These are phyloP conservation scores for Conger conger DNA, from an alignment of 2,113 vertebrate species.

Conservation along the genomic window DNA sequence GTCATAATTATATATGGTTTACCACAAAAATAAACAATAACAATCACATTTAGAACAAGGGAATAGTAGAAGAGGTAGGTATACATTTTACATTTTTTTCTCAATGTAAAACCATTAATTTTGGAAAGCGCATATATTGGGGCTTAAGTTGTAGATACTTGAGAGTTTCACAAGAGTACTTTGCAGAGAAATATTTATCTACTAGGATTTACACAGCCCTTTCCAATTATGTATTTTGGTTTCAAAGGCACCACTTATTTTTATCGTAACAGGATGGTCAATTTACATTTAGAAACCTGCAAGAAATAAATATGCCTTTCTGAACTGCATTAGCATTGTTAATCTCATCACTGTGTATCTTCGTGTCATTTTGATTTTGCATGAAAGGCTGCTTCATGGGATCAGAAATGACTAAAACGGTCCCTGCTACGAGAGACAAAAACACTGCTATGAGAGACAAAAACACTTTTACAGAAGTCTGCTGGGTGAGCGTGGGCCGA, in stretches of 20 bases:
- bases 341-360: not conserved
- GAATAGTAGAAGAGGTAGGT: conserved; percentile 30
- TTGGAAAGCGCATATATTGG: conserved; percentile 29
- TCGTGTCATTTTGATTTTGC: not conserved
- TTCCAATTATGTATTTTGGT: conserved; percentile 18
- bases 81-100: conserved; percentile 23
- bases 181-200: not conserved
- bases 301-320: conserved; percentile 1
- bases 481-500: not conserved
- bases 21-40: conserved; percentile 11
- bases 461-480: not conserved
- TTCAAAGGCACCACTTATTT: conserved; percentile 32
- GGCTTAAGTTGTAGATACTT: conserved; percentile 12
- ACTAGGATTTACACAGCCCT: conserved; percentile 26
- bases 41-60: conserved; percentile 22
- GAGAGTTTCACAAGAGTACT: conserved; percentile 11
- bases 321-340: not conserved
- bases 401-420: not conserved
- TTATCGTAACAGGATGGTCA: not conserved
- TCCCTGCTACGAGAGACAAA: not conserved
- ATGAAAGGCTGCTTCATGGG: not conserved
- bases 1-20: conserved; percentile 22
- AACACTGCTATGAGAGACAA: not conserved
- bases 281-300: not conserved
- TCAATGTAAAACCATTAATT: conserved; percentile 11